Percentiles rank a stretch among this genome's conserved stretches.
Conservation (phyloP, 2,797 vertebrate species). For the Euthynnus affinis region DNA sequence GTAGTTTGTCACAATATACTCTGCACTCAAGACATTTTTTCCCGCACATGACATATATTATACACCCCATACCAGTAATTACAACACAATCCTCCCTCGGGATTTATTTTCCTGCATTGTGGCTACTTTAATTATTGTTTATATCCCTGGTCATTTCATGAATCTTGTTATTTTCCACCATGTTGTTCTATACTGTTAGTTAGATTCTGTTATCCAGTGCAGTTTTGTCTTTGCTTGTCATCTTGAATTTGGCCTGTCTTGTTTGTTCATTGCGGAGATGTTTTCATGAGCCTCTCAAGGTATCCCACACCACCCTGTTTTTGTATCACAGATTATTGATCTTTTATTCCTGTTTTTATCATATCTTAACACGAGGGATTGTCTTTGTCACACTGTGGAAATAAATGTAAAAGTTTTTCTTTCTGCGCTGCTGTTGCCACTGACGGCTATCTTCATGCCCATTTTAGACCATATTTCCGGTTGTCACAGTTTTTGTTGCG, state of each 20-base stretch:
- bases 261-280: slow-evolving; percentile 31
- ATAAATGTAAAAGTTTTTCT: slow-evolving; percentile 15
- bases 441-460: neutral
- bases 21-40: neutral
- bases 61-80: neutral
- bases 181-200: slow-evolving; percentile 51
- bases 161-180: slow-evolving; percentile 43
- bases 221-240: slow-evolving; percentile 54
- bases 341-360: slow-evolving; percentile 25
- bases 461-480: slow-evolving; percentile 1
- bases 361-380: slow-evolving; percentile 28
- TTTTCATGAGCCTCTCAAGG: slow-evolving; percentile 15
- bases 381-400: neutral
- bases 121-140: slow-evolving; percentile 58
- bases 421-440: neutral
- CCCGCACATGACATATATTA: too few species aligned
- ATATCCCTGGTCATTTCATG: slow-evolving; percentile 44
- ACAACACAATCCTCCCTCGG: neutral
- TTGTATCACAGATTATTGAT: slow-evolving; percentile 32
- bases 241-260: slow-evolving; percentile 40
- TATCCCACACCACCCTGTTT: neutral
- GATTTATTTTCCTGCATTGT: slow-evolving; percentile 24
- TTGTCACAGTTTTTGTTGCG: neutral
- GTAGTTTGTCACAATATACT: slow-evolving; percentile 13
- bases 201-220: slow-evolving; percentile 37